Percentiles rank a stretch among this genome's conserved stretches.
These are phyloP conservation scores for Acanthisitta chloris DNA, from an alignment of 2,113 vertebrate genomes.

Conservation along the genomic window DNA sequence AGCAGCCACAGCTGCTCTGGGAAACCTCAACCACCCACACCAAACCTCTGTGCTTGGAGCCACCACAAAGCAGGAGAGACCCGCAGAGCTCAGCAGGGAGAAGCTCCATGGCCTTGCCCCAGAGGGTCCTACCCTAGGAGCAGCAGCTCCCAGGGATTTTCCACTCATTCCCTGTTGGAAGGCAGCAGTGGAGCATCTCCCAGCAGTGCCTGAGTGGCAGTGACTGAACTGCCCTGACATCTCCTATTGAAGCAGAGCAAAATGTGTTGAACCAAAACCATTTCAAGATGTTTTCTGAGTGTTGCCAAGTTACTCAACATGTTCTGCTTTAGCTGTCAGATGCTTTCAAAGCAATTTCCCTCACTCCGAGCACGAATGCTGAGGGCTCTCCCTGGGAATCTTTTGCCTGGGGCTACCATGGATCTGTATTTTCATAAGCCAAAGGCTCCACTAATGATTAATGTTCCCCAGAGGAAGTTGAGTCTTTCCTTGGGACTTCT, in stretches of 20 bases:
- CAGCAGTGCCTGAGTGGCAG: constrained; percentile 14
- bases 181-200: not conserved
- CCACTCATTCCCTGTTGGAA: not conserved
- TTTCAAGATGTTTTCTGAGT: constrained; percentile 56
- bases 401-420: constrained; percentile 56
- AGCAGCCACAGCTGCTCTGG: not conserved
- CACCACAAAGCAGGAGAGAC: not conserved
- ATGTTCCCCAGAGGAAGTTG: constrained; percentile 48
- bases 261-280: constrained; percentile 57
- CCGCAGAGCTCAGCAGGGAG: not conserved
- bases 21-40: not conserved
- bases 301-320: constrained; percentile 66
- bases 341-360: constrained; percentile 63
- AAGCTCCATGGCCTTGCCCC: rapidly evolving
- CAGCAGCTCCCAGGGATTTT: not conserved
- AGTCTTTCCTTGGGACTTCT: constrained; percentile 61
- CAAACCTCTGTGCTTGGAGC: rapidly evolving
- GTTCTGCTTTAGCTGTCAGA: constrained; percentile 64
- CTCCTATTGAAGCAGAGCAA: constrained; percentile 57
- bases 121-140: not conserved
- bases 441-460: constrained; percentile 51
- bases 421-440: constrained; percentile 57
- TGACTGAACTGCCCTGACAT: constrained; percentile 63
- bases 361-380: constrained; percentile 59
- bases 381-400: constrained; percentile 64